Evolutionary conservation across 2,113 vertebrate genomes (phyloP).

Genomic region (Colistium nudipinnis): DNA sequence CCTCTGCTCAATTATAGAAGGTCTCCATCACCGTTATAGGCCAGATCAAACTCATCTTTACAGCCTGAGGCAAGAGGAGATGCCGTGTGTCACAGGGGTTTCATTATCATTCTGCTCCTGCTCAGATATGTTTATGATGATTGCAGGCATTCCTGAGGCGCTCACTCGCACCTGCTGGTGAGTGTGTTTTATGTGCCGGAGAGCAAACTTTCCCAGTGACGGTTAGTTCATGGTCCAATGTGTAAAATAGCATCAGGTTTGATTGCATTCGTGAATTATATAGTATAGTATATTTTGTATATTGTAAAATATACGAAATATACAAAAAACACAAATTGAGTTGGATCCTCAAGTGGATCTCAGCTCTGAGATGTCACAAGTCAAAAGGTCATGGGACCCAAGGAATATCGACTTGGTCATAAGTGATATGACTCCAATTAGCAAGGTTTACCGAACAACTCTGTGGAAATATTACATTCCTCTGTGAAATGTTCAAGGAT

Average conservation of each 20-base stretch:
- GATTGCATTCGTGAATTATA: conserved; percentile 23
- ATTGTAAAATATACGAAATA: too few relatives aligned
- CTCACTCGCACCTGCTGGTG: conserved; percentile 17
- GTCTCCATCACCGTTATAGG: conserved; percentile 51
- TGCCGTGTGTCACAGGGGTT: background rate
- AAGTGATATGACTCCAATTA: too few relatives aligned
- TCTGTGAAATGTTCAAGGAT: too few relatives aligned
- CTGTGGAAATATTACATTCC: too few relatives aligned
- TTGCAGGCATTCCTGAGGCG: conserved; percentile 54
- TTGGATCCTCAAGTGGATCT: background rate
- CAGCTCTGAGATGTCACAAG: background rate
- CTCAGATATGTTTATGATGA: conserved; percentile 66
- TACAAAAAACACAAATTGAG: conserved; percentile 18
- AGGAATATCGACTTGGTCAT: too few relatives aligned
- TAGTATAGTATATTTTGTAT: conserved; percentile 10
- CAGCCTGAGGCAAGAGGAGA: conserved; percentile 21
- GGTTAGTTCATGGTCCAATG: background rate
- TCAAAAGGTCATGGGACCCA: background rate
- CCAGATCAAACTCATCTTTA: conserved; percentile 36
- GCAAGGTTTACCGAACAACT: too few relatives aligned
- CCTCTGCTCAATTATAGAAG: conserved; percentile 53
- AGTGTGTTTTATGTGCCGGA: conserved; percentile 49
- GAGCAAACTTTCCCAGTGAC: conserved; percentile 10
- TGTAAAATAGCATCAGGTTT: conserved; percentile 32
- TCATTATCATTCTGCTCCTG: conserved; percentile 45